These are phyloP conservation scores for Pelusios castaneus DNA, from an alignment of 2,113 vertebrate genomes.

Conservation along the genomic window DNA sequence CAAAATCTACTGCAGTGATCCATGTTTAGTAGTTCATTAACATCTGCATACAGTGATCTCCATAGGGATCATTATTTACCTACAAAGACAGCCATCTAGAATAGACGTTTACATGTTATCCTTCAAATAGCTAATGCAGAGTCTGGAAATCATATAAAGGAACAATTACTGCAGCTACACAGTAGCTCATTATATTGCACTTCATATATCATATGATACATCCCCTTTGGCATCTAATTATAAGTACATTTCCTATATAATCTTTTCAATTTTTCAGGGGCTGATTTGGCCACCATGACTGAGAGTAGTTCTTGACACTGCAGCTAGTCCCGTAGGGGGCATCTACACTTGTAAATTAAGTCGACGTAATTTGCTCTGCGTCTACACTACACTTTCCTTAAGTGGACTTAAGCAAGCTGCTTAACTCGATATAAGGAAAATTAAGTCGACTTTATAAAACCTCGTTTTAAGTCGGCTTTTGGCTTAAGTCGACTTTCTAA, in stretches of 20 bases:
- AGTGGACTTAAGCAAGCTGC: too few relatives aligned
- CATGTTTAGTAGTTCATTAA: constrained; percentile 13
- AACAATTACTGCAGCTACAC: constrained; percentile 36
- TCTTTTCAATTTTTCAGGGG: constrained; percentile 1
- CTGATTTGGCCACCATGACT: not conserved
- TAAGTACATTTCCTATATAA: constrained; percentile 41
- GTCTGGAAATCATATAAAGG: constrained; percentile 34
- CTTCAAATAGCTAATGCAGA: not conserved
- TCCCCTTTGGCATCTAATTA: constrained; percentile 53
- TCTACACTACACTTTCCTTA: too few relatives aligned
- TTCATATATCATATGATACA: constrained; percentile 35
- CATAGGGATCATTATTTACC: not conserved
- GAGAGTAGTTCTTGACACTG: not conserved
- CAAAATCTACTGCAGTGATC: not conserved
- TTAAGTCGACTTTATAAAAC: too few relatives aligned
- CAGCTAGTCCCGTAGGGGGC: not conserved
- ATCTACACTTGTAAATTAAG: too few relatives aligned
- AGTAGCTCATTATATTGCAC: constrained; percentile 52
- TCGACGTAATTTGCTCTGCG: too few relatives aligned
- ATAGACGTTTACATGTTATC: not conserved
- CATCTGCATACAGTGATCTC: not conserved
- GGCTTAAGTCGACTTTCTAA: too few relatives aligned
- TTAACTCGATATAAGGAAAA: too few relatives aligned
- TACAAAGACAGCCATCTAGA: constrained; percentile 37
- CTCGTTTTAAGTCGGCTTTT: too few relatives aligned